A percentile compares a stretch with the other conserved stretches of the same genome.
phyloP scores from a whole-genome alignment of 1,140 invertebrate species.

The Thaumetopoea pityocampa region DNA sequence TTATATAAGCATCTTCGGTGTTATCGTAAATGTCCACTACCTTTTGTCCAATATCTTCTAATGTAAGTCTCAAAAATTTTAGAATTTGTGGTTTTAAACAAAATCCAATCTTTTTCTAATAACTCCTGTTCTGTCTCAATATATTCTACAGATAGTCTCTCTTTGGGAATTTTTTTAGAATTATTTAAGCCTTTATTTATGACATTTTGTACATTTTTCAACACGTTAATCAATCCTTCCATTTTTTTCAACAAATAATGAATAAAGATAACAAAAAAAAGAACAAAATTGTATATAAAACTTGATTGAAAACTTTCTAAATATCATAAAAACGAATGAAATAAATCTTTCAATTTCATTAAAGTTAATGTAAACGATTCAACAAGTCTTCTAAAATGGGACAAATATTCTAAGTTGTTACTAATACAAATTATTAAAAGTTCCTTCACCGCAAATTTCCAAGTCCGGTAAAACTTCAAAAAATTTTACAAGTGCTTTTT shows the following conservation, averaged over 20 bases:
- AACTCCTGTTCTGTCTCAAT: conserved; percentile 7
- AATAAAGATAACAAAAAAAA: background rate
- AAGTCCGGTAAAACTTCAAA: background rate
- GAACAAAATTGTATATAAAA: background rate
- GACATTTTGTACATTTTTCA: conserved; percentile 1
- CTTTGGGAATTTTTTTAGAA: conserved; percentile 12
- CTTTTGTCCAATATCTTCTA: background rate
- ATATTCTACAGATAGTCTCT: conserved; percentile 12
- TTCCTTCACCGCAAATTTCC: background rate
- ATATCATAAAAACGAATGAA: too few species aligned
- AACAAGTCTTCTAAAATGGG: background rate
- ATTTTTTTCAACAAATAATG: conserved; percentile 2
- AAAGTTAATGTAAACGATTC: background rate
- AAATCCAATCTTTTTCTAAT: conserved; percentile 11
- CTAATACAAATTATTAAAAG: background rate
- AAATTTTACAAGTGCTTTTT: conserved; percentile 5
- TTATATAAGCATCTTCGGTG: conserved; percentile 4
- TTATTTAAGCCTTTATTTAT: conserved; percentile 1
- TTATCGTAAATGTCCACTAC: conserved; percentile 4
- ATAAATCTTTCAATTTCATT: too few species aligned
- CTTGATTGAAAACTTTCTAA: too few species aligned
- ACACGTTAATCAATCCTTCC: conserved; percentile 2
- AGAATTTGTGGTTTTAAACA: conserved; percentile 5
- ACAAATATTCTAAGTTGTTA: background rate
- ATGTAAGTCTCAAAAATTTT: background rate